phyloP scores from a whole-genome alignment of 2,797 vertebrate species.

The Echeneis naucrates region DNA sequence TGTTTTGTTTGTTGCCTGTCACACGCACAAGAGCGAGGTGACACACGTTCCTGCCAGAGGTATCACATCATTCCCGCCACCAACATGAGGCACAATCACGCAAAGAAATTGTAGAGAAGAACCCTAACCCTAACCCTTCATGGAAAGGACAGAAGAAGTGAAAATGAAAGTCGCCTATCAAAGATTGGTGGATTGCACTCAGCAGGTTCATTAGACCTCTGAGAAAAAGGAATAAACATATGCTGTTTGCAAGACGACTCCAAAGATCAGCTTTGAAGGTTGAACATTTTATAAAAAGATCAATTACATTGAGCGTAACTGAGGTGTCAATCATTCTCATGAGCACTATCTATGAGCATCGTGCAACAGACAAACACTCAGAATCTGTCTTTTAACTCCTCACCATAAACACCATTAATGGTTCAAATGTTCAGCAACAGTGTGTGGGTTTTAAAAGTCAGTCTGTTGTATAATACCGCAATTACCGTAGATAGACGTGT shows the following conservation, averaged over 20 bases:
- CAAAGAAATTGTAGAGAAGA: neutral
- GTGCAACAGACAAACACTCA: neutral
- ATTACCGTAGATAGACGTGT: neutral
- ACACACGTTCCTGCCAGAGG: neutral
- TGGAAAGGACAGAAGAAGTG: neutral
- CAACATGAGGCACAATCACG: neutral
- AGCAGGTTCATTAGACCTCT: neutral
- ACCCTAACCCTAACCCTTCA: too few relatives aligned
- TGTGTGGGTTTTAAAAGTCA: conserved; percentile 12
- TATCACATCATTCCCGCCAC: neutral
- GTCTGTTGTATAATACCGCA: neutral
- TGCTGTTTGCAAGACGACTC: neutral
- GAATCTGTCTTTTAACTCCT: neutral
- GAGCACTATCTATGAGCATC: neutral
- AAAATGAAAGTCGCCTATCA: neutral
- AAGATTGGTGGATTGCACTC: neutral
- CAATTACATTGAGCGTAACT: neutral
- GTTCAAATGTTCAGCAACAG: neutral
- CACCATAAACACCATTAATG: neutral
- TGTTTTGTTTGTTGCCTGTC: neutral
- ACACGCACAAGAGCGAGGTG: too few relatives aligned
- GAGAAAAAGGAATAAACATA: neutral
- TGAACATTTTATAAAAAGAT: neutral
- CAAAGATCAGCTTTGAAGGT: neutral
- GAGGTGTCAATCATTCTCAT: neutral